phyloP scores from a whole-genome alignment of 2,113 vertebrate species.

The Thermophis baileyi region DNA sequence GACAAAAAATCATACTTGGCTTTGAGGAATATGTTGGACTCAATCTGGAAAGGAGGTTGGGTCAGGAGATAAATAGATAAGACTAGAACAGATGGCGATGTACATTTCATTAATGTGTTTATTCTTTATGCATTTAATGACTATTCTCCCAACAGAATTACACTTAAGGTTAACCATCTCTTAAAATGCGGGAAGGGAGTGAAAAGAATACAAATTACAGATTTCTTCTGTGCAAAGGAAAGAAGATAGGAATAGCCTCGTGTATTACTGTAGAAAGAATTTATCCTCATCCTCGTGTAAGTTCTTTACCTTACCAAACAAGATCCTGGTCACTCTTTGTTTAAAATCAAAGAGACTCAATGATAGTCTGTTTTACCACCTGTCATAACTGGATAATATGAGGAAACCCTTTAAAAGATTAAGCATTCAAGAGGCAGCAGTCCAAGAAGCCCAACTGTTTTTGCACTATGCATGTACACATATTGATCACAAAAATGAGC shows the following conservation, averaged over 20 bases:
- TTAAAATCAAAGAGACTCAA: neutral
- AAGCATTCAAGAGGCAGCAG: neutral
- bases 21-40: neutral
- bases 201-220: constrained; percentile 21
- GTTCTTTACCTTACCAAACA: neutral
- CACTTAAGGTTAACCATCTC: neutral
- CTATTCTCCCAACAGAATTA: neutral
- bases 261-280: neutral
- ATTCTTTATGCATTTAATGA: neutral
- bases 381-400: neutral
- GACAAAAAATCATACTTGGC: neutral
- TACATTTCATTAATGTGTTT: neutral
- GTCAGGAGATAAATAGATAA: neutral
- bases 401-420: neutral
- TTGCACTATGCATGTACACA: neutral
- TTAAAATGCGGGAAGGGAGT: neutral
- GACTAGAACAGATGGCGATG: neutral
- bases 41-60: neutral
- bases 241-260: neutral
- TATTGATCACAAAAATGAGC: neutral
- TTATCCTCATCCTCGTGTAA: neutral
- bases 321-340: neutral
- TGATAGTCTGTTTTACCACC: neutral
- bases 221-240: neutral
- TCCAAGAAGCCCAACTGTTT: neutral